Evolutionary conservation across 2,797 vertebrate genomes (phyloP), one percentile per base, ranked within the genome.

Genomic region (Chrysocyon brachyurus): DNA sequence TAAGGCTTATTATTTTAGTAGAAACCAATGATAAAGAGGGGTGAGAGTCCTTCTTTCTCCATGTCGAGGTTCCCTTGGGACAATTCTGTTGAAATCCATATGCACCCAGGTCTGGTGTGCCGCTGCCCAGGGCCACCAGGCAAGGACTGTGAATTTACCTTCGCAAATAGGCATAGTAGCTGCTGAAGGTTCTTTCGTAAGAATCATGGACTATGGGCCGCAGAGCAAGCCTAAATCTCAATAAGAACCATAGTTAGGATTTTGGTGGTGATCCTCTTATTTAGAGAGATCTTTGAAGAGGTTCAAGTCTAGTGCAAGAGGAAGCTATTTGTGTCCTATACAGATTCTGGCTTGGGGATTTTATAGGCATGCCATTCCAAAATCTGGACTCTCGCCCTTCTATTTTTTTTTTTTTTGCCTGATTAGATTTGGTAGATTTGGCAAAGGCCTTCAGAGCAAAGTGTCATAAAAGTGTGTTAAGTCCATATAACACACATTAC

Each of bases 381-480:
- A 93, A 83, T 79, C 77, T 91, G 28, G 75, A 82, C 57, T 94
- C n/a, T 59, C 9, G 57, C 52, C 28, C 57, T 85, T 64, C 81
- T 61, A 21, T 64, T 92, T 46, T 46, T 93, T 40, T 75, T 87
- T 40, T 93, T 46, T 75, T 87, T 83, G 57, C 75, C 63, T 68
- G 70, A 86, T 86, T 87, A 90, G 73, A 87, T 70, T 96, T 93
- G 79, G 75, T 87, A 90, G 73, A 85, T 70, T 96, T 93, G 79
- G 75, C 79, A 94, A 75, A 96, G n/a, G 28, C 49, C 77, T 94
- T 59, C 31, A 52, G 78, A 83, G 57, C 40, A 54, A 56, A 56
- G 52, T 40, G 26, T 89, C 59, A 26, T 52, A 17, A 33, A 82
- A 72, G 52, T 87, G 78, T 79, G 33, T 82, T 86, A 75, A 89